These are phyloP conservation scores for Euplagia quadripunctaria DNA, from an alignment of 2,888 invertebrate genomes.

Conservation along the genomic window DNA sequence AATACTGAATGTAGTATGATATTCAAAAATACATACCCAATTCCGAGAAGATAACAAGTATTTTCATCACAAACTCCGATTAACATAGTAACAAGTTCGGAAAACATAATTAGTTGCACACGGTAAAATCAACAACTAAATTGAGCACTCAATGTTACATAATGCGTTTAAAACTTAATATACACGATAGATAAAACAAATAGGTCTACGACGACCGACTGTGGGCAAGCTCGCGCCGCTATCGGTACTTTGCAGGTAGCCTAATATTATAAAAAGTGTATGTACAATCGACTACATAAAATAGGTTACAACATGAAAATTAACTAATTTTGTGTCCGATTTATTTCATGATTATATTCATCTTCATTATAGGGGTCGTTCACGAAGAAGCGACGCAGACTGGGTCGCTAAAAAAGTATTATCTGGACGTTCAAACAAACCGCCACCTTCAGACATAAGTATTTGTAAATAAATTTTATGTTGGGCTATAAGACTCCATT, in stretches of 20 bases:
- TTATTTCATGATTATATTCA: conserved; percentile 22
- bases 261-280: conserved; percentile 63
- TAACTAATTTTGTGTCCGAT: conserved; percentile 22
- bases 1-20: neutral
- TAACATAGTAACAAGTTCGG: conserved; percentile 42
- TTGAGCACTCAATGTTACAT: conserved; percentile 75
- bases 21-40: neutral
- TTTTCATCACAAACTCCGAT: conserved; percentile 39
- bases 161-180: conserved; percentile 56
- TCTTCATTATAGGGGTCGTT: neutral
- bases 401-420: neutral
- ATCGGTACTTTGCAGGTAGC: conserved; percentile 40
- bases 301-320: conserved; percentile 43
- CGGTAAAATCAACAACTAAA: conserved; percentile 69
- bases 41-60: conserved; percentile 13
- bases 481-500: conserved; percentile 36
- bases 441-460: neutral
- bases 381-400: neutral
- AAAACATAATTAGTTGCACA: conserved; percentile 64
- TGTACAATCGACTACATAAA: conserved; percentile 64
- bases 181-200: conserved; percentile 45
- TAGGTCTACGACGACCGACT: conserved; percentile 30
- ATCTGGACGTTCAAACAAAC: neutral
- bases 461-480: conserved; percentile 22
- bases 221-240: conserved; percentile 16